These are phyloP conservation scores for Callyntrura sp. DNA, from an alignment of 2,888 invertebrate species.

Conservation along the genomic window DNA sequence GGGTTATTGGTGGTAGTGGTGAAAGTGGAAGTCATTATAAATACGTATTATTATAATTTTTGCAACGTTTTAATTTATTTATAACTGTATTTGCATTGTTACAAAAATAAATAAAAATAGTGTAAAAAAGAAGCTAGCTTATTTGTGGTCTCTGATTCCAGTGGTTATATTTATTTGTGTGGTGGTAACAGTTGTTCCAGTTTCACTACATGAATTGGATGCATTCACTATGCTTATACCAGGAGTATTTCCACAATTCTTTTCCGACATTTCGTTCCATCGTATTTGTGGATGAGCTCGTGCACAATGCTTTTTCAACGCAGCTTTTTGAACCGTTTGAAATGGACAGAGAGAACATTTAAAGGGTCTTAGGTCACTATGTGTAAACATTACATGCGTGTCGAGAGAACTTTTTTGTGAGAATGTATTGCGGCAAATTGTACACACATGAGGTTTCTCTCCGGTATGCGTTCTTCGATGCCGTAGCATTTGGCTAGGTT, in stretches of 20 bases:
- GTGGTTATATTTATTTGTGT: constrained; percentile 69
- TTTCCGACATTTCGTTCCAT: constrained; percentile 27
- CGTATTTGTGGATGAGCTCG: constrained; percentile 86
- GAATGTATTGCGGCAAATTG: constrained; percentile 88
- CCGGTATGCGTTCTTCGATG: constrained; percentile 88
- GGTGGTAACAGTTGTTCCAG: constrained; percentile 32
- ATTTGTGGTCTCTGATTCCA: constrained; percentile 29
- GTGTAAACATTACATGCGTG: constrained; percentile 86
- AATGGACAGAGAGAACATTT: constrained; percentile 88
- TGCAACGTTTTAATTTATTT: background rate
- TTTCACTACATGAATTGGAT: background rate
- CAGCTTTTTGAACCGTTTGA: constrained; percentile 88
- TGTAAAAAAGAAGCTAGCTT: background rate
- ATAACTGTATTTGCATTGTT: background rate
- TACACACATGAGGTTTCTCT: constrained; percentile 88
- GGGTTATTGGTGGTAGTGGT: no score
- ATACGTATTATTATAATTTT: background rate
- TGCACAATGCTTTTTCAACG: constrained; percentile 88
- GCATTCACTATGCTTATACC: constrained; percentile 26
- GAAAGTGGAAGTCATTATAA: background rate
- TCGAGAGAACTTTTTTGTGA: constrained; percentile 88
- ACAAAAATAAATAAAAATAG: constrained; percentile 13
- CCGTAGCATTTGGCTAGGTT: constrained; percentile 87
- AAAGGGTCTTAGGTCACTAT: constrained; percentile 88
- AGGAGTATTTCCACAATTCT: background rate